These are phyloP conservation scores for Eptesicus fuscus DNA, from an alignment of 2,113 vertebrate species.

Conservation along the genomic window DNA sequence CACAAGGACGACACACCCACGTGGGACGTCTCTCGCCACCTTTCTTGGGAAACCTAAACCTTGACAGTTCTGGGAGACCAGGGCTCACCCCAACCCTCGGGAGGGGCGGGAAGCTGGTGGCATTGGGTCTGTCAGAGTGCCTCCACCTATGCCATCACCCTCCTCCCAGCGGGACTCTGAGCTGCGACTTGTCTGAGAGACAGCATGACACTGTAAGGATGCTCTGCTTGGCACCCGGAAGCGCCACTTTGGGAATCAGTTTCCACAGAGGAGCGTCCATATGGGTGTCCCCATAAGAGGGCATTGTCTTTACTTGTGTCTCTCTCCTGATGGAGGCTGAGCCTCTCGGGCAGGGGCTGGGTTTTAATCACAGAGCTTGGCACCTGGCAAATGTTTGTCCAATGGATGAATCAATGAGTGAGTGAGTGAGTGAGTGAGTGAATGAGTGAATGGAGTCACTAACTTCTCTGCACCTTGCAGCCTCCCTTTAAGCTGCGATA, in stretches of 20 bases:
- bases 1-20: too few species aligned
- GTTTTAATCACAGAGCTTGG: not conserved
- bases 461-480: constrained; percentile 77
- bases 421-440: not conserved
- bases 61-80: not conserved
- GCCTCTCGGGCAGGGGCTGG: not conserved
- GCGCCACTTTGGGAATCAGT: not conserved
- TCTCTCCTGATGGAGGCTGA: not conserved
- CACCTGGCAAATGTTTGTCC: not conserved
- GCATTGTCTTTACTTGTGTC: not conserved
- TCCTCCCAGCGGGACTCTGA: not conserved
- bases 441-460: not conserved
- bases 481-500: constrained; percentile 78
- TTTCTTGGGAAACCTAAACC: not conserved
- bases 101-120: not conserved
- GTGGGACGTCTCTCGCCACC: not conserved
- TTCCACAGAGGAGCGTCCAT: not conserved
- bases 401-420: not conserved
- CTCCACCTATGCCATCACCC: accelerated
- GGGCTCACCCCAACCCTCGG: not conserved
- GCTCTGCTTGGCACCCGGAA: not conserved
- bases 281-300: not conserved
- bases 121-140: not conserved
- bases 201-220: not conserved
- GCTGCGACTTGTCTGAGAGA: not conserved